These are phyloP conservation scores for Maccullochella peelii DNA, from an alignment of 2,113 vertebrate species.

Conservation along the genomic window DNA sequence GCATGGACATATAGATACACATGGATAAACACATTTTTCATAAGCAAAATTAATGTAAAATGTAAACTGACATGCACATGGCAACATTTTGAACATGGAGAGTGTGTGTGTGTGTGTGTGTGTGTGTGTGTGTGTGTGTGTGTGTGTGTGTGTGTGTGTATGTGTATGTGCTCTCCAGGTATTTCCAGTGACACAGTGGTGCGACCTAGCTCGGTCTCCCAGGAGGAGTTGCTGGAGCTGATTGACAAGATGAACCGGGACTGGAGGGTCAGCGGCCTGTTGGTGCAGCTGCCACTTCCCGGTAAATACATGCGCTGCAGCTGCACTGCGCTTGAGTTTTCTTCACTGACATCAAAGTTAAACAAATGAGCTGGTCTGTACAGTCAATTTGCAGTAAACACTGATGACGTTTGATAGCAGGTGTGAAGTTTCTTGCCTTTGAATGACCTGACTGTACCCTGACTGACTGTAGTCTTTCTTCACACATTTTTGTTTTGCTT, in stretches of 20 bases:
- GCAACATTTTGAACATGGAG: neutral
- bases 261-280: constrained; percentile 89
- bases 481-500: too few relatives aligned
- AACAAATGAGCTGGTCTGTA: neutral
- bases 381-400: neutral
- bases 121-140: constrained; percentile 13
- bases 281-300: constrained; percentile 92
- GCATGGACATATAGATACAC: constrained; percentile 1
- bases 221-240: constrained; percentile 91
- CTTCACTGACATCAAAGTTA: neutral
- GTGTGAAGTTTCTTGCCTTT: too few relatives aligned
- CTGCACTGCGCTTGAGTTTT: constrained; percentile 2
- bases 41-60: neutral
- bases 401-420: too few relatives aligned
- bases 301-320: constrained; percentile 58
- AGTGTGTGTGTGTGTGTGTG: constrained; percentile 11
- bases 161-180: constrained; percentile 66
- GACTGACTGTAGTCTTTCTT: too few relatives aligned
- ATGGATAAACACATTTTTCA: neutral
- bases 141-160: constrained; percentile 1
- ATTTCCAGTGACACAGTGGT: constrained; percentile 90
- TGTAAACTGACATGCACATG: neutral
- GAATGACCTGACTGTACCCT: too few relatives aligned
- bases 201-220: constrained; percentile 87
- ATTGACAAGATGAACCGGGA: constrained; percentile 90